Base-by-base conservation (phyloP, 2,888 invertebrate species). In the Andrena minutula region DNA sequence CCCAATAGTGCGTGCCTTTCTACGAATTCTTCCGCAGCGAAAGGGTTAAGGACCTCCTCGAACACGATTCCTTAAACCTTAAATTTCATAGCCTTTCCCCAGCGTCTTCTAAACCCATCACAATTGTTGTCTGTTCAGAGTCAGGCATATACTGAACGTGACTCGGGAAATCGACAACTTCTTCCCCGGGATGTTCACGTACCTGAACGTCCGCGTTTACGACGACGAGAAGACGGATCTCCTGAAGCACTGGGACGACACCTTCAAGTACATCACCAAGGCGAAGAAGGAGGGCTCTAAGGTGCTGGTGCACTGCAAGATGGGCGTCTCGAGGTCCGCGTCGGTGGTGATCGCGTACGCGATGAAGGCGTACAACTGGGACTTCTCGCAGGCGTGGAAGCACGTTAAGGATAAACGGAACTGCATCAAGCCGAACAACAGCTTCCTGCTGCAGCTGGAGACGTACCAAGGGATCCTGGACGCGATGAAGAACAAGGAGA, bases 81-180 rank as follows among this genome's bases (percentile, higher is more conserved):
- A 56, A 12, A 10, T 26, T 56, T 56, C 56, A 23, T 56, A 3
- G 23, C 26, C 10, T 7, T 26, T 51, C 6, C 16, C 16, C 0
- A 4, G 10, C 51, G 5, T 71, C 4, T 23, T 47, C 30, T 7
- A 8, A 65, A n/a, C 7, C 26, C 20, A 58, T 35, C 16, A 4
- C 7, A 0, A 89, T 86, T 88, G 8, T 47, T 65, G 0, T 0
- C 12, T n/a, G 94, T 96, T 75, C 94, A 99, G 99, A 82, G 98
- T 99, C 86, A 96, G 97, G 82, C 98, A 99, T 94, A 99, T 99
- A 92, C 95, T 99, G 92, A 99, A 99, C 94, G 99, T 99, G 79
- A 99, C 99, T 20, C 96, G 98, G 92, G 99, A 99, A 95, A 99
- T 99, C 88, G 99, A 99, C 95, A 99, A 99, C 95, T 99, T 99